These are phyloP conservation scores for Bergia puertoricense DNA, from an alignment of 92 coral and sea anemone species.

Conservation along the genomic window DNA sequence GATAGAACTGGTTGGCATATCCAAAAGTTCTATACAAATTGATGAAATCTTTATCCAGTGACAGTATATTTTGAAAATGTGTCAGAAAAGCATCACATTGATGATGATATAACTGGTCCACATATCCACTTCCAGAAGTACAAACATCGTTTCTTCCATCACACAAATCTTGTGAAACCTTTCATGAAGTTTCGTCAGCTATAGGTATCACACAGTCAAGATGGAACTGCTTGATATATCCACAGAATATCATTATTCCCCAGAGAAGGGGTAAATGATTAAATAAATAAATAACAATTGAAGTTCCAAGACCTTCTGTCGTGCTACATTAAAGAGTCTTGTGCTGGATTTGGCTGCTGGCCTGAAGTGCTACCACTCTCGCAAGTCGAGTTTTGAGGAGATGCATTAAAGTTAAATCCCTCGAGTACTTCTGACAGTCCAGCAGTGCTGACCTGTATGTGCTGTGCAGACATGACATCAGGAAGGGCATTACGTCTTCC, in stretches of 20 bases:
- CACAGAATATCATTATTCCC: neutral
- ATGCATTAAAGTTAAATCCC: conserved; percentile 54
- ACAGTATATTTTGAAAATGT: too few species aligned
- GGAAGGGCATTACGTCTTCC: conserved; percentile 93
- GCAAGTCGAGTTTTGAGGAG: conserved; percentile 46
- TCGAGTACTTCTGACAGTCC: conserved; percentile 83
- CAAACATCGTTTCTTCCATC: too few species aligned
- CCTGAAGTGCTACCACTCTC: conserved; percentile 3
- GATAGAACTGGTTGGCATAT: too few species aligned
- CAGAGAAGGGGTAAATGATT: neutral
- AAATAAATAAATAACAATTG: too few species aligned
- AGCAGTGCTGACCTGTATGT: conserved; percentile 71
- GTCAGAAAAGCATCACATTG: too few species aligned
- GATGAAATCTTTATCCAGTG: too few species aligned
- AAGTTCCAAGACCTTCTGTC: neutral
- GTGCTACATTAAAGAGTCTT: conserved; percentile 22
- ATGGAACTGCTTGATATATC: neutral
- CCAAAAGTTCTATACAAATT: too few species aligned
- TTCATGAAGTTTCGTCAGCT: neutral
- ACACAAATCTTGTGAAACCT: neutral
- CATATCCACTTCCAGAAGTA: too few species aligned
- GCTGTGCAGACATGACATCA: conserved; percentile 67
- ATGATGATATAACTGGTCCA: too few species aligned
- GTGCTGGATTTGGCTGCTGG: conserved; percentile 13
- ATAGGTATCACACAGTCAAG: neutral